phyloP scores from a whole-genome alignment of 2,888 invertebrate species.

The Cephus sareptanus region DNA sequence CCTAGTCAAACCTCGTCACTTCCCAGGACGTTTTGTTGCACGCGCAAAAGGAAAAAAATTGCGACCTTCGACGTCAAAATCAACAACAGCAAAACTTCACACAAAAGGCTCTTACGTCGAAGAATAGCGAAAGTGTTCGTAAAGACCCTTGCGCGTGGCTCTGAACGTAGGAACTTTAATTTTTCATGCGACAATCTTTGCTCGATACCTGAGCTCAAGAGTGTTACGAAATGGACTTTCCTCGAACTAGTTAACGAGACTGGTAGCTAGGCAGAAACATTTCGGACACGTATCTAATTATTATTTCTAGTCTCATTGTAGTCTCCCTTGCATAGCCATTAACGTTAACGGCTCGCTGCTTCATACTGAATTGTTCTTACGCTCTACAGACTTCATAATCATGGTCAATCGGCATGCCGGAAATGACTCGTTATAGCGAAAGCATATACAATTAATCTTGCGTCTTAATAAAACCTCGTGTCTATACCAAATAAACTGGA shows the following conservation, averaged over 20 bases:
- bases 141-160: not conserved
- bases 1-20: too few species aligned
- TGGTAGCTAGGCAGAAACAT: not conserved
- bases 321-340: slow-evolving; percentile 41
- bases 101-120: not conserved
- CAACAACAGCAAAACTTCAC: too few species aligned
- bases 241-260: not conserved
- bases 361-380: slow-evolving; percentile 26
- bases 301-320: slow-evolving; percentile 47
- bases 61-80: too few species aligned
- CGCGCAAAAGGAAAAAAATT: too few species aligned
- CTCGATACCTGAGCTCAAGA: not conserved
- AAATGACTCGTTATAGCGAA: slow-evolving; percentile 34
- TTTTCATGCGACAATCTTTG: too few species aligned
- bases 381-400: not conserved
- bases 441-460: not conserved
- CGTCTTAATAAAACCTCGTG: not conserved
- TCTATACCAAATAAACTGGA: not conserved
- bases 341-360: slow-evolving; percentile 42
- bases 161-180: too few species aligned
- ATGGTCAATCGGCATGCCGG: slow-evolving; percentile 29
- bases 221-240: not conserved
- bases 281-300: slow-evolving; percentile 21
- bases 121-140: not conserved
- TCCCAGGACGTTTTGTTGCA: too few species aligned